Evolutionary conservation across 2,113 vertebrate genomes (phyloP), one percentile per base, ranked within the genome.

Genomic region (Syngnathoides biaculeatus): DNA sequence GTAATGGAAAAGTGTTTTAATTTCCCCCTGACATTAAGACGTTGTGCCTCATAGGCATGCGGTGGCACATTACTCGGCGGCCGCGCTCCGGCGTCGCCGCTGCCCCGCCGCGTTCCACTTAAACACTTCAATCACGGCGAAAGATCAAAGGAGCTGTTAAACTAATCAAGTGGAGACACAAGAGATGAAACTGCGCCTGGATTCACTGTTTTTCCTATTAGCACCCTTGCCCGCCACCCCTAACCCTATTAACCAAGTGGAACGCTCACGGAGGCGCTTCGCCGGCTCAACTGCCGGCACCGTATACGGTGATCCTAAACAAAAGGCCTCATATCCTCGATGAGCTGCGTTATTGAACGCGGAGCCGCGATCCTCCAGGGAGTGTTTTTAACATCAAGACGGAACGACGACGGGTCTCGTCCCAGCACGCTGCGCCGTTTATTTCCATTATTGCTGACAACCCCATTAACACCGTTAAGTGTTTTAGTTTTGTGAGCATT

Each of bases 21-120:
- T 98, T 98, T 97, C 93, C 92, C 92, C 90, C 91, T 98, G 96
- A 98, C 96, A 98, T 98, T 97, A 96, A 96, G 92, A 93, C 90
- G 89, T 89, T 94, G 92, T 97, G 93, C 94, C 96, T 95, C 89
- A 90, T 92, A 94, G 96, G 94, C 93, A 96, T 95, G 91, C 89
- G 92, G 93, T 92, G 93, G 91, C 91, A 92, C 92, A 75, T 93
- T 92, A 88, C 89, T 91, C 88, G 85, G 85, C 84, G 88, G 90
- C 93, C 90, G 85, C 89, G 94, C 90, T 79, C 89, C 86, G 89
- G 88, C 92, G 90, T 92, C 93, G 88, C 90, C 92, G 89, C 93
- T 93, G 92, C 90, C 91, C 94, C 94, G 9, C 92, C 92, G 85
- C 95, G 94, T 95, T 95, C 93, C 93, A 91, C 91, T 94, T 92